Conservation (phyloP, 92 coral and sea anemone species). For the Palythoa heliodiscus region DNA sequence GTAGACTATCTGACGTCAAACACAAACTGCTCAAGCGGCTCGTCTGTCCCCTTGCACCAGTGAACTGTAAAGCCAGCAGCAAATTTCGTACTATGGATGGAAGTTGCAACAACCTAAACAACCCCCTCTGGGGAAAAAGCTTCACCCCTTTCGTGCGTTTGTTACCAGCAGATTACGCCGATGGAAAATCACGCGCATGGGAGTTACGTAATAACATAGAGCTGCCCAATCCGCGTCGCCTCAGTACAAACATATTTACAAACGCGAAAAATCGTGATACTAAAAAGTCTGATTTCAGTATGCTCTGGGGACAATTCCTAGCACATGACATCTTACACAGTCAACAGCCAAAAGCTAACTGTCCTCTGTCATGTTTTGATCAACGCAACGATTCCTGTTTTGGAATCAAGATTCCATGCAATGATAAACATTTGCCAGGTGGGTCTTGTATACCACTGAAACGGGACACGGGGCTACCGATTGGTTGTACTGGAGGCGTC, state of each 20-base stretch:
- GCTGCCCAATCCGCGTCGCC: slow-evolving; percentile 49
- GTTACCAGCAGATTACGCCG: slow-evolving; percentile 52
- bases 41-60: background rate
- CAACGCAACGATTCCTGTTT: slow-evolving; percentile 39
- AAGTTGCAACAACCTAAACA: slow-evolving; percentile 42
- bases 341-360: slow-evolving; percentile 12
- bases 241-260: slow-evolving; percentile 28
- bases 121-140: slow-evolving; percentile 44
- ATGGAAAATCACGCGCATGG: slow-evolving; percentile 49
- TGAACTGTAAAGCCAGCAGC: background rate
- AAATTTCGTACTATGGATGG: slow-evolving; percentile 50
- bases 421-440: slow-evolving; percentile 37
- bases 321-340: slow-evolving; percentile 36
- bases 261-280: slow-evolving; percentile 17
- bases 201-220: background rate
- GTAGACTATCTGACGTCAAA: slow-evolving; percentile 24
- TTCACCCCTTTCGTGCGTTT: slow-evolving; percentile 44
- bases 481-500: background rate
- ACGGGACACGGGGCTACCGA: slow-evolving; percentile 41
- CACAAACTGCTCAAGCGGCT: slow-evolving; percentile 18
- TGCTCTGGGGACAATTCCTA: slow-evolving; percentile 61
- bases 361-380: slow-evolving; percentile 30
- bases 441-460: slow-evolving; percentile 43
- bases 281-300: slow-evolving; percentile 34
- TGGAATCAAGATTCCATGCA: slow-evolving; percentile 47